phyloP scores from a whole-genome alignment of 2,113 vertebrate species.

The Corythornis cristatus region DNA sequence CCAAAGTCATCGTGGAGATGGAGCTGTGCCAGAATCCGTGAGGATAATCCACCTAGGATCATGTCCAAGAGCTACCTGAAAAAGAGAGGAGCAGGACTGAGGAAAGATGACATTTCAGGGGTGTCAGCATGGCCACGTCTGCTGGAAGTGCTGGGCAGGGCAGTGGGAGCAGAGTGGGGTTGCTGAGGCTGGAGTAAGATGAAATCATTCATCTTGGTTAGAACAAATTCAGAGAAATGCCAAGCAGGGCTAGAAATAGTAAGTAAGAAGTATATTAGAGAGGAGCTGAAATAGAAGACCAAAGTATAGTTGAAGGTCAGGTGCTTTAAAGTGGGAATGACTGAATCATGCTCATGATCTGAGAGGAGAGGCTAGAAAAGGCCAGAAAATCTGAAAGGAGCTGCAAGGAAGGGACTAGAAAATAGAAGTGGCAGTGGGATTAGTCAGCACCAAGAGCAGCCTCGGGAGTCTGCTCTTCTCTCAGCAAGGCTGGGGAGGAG shows the following conservation, averaged over 20 bases:
- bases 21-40: no score
- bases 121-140: no score
- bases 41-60: no score
- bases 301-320: conserved; percentile 13
- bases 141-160: neutral
- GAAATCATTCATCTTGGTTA: conserved; percentile 10
- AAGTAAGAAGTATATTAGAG: neutral
- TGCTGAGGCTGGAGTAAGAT: neutral
- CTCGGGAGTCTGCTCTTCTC: neutral
- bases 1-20: no score
- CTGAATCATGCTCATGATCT: neutral
- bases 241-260: conserved; percentile 2
- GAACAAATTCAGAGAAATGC: conserved; percentile 22
- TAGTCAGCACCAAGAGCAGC: neutral
- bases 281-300: neutral
- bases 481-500: neutral
- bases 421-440: neutral
- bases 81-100: no score
- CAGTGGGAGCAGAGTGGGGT: neutral
- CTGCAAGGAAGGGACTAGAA: neutral
- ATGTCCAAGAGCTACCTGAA: no score
- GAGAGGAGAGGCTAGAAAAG: neutral
- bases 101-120: no score
- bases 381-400: neutral
- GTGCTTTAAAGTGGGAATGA: neutral